Percentiles rank a stretch among this genome's conserved stretches.
These are phyloP conservation scores for Acrocephalus scirpaceus DNA, from an alignment of 2,797 vertebrate species.

Conservation along the genomic window DNA sequence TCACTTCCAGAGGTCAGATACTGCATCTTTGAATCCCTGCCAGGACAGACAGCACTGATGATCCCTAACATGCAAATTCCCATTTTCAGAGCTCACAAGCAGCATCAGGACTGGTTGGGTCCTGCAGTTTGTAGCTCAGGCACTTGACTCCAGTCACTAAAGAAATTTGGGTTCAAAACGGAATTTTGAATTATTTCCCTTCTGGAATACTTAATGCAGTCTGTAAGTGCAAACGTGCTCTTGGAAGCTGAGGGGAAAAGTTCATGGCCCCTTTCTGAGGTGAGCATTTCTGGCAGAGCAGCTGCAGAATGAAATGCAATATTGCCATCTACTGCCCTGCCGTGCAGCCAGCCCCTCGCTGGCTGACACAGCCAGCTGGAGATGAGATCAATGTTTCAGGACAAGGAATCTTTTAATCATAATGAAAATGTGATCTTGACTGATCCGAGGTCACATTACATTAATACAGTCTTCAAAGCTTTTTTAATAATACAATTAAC, in stretches of 20 bases:
- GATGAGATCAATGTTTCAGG: slow-evolving; percentile 25
- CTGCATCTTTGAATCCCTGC: neutral
- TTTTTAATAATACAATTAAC: slow-evolving; percentile 46
- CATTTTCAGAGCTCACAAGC: neutral
- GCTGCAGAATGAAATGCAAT: slow-evolving; percentile 62
- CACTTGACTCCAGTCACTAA: neutral
- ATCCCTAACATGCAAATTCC: neutral
- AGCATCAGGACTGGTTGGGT: neutral
- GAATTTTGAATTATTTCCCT: neutral
- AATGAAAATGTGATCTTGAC: slow-evolving; percentile 45
- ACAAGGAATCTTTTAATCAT: slow-evolving; percentile 53
- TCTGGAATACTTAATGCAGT: neutral
- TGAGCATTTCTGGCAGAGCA: neutral
- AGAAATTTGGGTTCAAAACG: neutral
- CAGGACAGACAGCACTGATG: neutral
- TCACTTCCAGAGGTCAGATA: neutral
- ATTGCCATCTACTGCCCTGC: slow-evolving; percentile 67
- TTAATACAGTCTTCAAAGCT: slow-evolving; percentile 27
- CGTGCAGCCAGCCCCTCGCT: neutral
- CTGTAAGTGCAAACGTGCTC: neutral
- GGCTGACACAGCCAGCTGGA: neutral
- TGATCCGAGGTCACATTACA: slow-evolving; percentile 29
- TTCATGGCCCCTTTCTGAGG: slow-evolving; percentile 8
- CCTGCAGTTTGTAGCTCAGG: neutral
- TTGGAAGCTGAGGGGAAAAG: slow-evolving; percentile 14